These are phyloP conservation scores for Malurus splendens DNA, from an alignment of 2,797 vertebrate species.

Conservation along the genomic window DNA sequence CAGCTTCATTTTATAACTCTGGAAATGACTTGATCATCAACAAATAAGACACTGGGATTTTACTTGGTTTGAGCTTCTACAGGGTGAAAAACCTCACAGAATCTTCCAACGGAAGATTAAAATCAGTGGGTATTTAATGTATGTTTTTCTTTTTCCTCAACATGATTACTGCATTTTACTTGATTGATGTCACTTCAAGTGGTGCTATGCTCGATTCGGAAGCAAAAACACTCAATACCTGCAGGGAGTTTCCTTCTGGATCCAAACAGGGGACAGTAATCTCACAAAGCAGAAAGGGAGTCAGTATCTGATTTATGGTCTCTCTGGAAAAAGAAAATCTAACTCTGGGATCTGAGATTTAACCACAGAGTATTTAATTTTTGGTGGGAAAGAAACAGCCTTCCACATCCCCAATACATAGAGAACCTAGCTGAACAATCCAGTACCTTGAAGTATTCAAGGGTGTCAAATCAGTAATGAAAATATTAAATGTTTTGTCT, in stretches of 20 bases:
- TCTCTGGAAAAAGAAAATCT: not conserved
- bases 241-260: not conserved
- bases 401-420: not conserved
- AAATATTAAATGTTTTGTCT: not conserved
- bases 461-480: not conserved
- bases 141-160: not conserved
- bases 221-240: not conserved
- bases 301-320: not conserved
- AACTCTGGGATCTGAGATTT: not conserved
- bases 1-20: not conserved
- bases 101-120: not conserved
- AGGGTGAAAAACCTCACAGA: not conserved
- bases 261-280: not conserved
- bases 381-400: not conserved
- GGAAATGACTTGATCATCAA: not conserved
- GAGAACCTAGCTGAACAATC: not conserved
- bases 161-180: not conserved
- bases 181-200: not conserved
- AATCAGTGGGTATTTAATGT: not conserved
- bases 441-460: not conserved
- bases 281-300: not conserved
- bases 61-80: not conserved
- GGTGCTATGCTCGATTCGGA: not conserved
- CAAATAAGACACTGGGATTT: not conserved
- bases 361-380: not conserved